Evolutionary conservation across 2,797 vertebrate genomes (phyloP).

Genomic region (Sus cebifrons): DNA sequence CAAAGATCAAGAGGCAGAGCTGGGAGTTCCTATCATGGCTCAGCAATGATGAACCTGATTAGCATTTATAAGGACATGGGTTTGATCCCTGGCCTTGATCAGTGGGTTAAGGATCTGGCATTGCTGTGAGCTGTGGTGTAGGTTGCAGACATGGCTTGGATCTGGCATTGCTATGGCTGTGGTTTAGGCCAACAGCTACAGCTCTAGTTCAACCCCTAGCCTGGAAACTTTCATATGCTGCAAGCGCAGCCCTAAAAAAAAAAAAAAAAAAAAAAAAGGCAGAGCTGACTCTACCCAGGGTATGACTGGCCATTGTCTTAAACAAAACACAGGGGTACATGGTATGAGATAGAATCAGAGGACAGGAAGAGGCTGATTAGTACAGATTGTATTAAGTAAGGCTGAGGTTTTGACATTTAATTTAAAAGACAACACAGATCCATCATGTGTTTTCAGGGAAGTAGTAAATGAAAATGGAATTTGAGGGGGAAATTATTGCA

Average conservation of each 20-base stretch:
- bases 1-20: neutral
- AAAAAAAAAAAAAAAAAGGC: neutral
- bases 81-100: no score
- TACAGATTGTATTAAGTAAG: neutral
- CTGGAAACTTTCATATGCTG: no score
- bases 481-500: neutral
- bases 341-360: neutral
- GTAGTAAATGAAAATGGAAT: neutral
- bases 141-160: no score
- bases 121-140: no score
- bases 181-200: no score
- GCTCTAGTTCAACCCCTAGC: no score
- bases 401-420: constrained; percentile 53
- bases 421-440: neutral
- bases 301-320: rapidly evolving
- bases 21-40: no score
- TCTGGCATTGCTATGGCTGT: no score
- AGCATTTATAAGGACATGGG: no score
- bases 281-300: rapidly evolving
- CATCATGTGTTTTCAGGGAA: constrained; percentile 8
- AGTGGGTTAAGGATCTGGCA: no score
- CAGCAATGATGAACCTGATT: no score
- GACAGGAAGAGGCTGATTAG: neutral
- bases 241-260: no score
- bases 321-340: neutral